Base-by-base conservation (phyloP, 2,888 invertebrate species). In the Sesia apiformis region DNA sequence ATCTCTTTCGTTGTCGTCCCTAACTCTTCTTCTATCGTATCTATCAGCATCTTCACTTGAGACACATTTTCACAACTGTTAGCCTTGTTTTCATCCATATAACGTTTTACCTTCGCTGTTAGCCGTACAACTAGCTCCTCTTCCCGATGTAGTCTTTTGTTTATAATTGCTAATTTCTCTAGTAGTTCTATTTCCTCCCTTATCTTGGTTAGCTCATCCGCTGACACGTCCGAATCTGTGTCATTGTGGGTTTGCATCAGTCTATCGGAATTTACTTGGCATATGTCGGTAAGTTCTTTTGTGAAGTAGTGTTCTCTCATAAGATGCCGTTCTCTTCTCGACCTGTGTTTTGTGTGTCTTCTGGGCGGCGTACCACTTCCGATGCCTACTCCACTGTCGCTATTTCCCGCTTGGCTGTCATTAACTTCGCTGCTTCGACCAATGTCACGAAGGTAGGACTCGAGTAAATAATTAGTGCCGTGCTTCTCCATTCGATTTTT, bases 401-500 rank as follows among this genome's bases (percentile, higher is more conserved):
- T 93, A 74, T 93, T 93, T n/a, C 91, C 93, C 39, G 93, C 92
- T 63, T 91, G 91, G 60, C 90, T 90, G 57, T 89, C 89, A 66
- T 86, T 86, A 4, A 84, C 84, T 66, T 89, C 89, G 57, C 81
- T 84, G 63, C 73, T 77, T 59, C 87, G 65, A 3, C 88, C 87
- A 0, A 89, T 68, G 61, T 89, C 89, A 41, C 88, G 74, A 38
- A 95, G 88, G 73, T 95, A 95, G 1, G 95, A 93, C 76, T 95
- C 94, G 8, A 95, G 85, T 52, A 95, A 90, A 74, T 95, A 95
- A 78, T 95, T 95, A 59, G 94, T 94, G 23, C 95, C 95, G 70
- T 94, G 92, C 67, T 94, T 93, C 61, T 93, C 91, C 80, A 94
- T 93, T 52, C 95, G 86, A 51, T 90, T 92, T 61, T 92, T 92